Base-by-base conservation (phyloP, 2,888 invertebrate species). In the Drosophila koepferae region DNA sequence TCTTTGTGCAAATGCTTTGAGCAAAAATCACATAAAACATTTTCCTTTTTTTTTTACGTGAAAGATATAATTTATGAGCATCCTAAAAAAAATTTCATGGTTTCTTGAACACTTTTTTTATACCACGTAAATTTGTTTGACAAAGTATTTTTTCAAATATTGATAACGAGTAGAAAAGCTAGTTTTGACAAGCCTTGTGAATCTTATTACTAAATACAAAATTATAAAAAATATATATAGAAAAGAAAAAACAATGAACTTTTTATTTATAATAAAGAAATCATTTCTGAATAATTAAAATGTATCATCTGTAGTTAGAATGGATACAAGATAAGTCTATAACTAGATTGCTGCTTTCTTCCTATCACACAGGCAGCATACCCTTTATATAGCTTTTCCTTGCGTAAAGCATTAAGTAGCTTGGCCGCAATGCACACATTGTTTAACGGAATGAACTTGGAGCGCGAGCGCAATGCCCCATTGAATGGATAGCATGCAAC, bases 381-480 rank as follows among this genome's bases (percentile, higher is more conserved):
- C 18, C 34, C 34, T 34, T 34, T 14, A 18, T 6, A 34, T 0
- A 18, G 18, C 12, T 23, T 16, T 16, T 9, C 8, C 36, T 34
- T 38, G 12, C 40, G 5, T 16, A 51, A 10, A 43, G 44, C 16
- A 63, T 40, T 31, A 31, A 49, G 16, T 40, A 10, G n/a, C 31
- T 31, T 20, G 20, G 28, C 8, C 20, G 31, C 14, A 51, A 51
- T 34, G 34, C 51, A 51, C 51, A 51, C 34, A 51, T 51, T 51
- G 51, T 51, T 60, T 48, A 64, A 61, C 12, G 48, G 40, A 62
- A 63, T 16, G 77, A 60, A 63, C 63, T 77, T 66, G 63, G 46
- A 43, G 56, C 40, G 40, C 36, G 28, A 55, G 72, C 58, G 59
- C 75, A 72, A 61, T 68, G 77, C 60, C 64, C 72, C 71, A 59